Base-by-base conservation (phyloP, 2,113 vertebrate species). In the Chlorodrepanis virens region DNA sequence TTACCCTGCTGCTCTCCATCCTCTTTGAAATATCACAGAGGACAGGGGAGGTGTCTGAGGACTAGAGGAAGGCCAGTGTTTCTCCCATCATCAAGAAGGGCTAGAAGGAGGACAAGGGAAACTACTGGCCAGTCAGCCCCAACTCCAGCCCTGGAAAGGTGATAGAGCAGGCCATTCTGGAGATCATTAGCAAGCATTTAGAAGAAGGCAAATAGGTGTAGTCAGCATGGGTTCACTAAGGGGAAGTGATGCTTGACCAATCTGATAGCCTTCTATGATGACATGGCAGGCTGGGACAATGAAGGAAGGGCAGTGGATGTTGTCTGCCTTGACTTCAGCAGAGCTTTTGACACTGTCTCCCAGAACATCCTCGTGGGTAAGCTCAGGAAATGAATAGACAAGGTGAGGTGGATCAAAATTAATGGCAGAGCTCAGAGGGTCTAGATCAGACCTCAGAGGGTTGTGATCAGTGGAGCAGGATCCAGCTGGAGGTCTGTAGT, bases 121-220 rank as follows among this genome's bases (percentile, higher is more conserved):
- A 42, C 6, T 44, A 23, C 8, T 0, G 0, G 4, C 22, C 12
- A 21, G 20, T 64, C 35, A 81, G 27, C 27, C 31, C 37, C 22
- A 50, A 20, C 42, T 72, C 35, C 22, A 22, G 27, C 22, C 18
- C 18, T 57, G 31, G 31, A 72, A 70, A 57, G 8, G 22, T 50
- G 18, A 35, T 80, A 42, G 11, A 49, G 24, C 10, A 37, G 15
- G 22, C 65, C 1, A 50, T 57, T 57, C 22, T 65, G 12, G 25
- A 65, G 5, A 35, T 50, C 17, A 33, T 65, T 49, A 33, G 8
- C 22, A 72, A 44, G 27, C 10, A 65, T 23, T 31, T 65, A 37
- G 86, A 56, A 80, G 35, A 42, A 72, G 35, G 12, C 39, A 39
- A 23, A 15, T 31, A 12, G 8, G 22, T 37, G 5, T 42, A 64